Evolutionary conservation across 2,113 vertebrate species (phyloP).

Genomic region (Xenopus laevis): DNA sequence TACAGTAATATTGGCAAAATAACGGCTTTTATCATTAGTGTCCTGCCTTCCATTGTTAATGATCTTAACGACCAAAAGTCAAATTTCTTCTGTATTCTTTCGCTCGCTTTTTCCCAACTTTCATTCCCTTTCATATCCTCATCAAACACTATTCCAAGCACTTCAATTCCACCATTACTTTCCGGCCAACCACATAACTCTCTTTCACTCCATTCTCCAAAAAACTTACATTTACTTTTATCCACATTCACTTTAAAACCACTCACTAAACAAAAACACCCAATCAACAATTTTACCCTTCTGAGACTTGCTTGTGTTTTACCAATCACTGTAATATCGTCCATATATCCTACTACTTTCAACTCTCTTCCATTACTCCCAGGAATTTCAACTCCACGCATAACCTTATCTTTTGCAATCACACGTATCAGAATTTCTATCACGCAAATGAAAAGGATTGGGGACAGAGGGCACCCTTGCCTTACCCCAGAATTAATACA

Average conservation of each 20-base stretch:
- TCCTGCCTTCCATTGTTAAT: background rate
- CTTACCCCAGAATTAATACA: background rate
- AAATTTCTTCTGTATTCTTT: background rate
- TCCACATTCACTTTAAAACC: background rate
- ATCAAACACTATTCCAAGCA: background rate
- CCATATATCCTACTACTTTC: background rate
- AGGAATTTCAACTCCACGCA: background rate
- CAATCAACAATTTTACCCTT: background rate
- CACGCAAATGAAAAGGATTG: background rate
- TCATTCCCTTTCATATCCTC: background rate
- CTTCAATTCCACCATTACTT: background rate
- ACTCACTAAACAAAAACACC: background rate
- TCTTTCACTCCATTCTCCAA: background rate
- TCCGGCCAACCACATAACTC: background rate
- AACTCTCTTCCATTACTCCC: background rate
- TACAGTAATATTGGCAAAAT: background rate
- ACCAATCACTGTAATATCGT: background rate
- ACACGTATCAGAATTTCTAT: background rate
- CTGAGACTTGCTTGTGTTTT: background rate
- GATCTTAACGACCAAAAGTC: background rate
- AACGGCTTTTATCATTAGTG: background rate
- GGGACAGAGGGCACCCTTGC: constrained; percentile 4
- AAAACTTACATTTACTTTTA: background rate
- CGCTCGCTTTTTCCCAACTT: background rate
- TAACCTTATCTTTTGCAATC: background rate